Evolutionary conservation across 64 coral and sea anemone genomes (phyloP), one percentile per base, ranked within the genome.

Genomic region (Montipora sp.): DNA sequence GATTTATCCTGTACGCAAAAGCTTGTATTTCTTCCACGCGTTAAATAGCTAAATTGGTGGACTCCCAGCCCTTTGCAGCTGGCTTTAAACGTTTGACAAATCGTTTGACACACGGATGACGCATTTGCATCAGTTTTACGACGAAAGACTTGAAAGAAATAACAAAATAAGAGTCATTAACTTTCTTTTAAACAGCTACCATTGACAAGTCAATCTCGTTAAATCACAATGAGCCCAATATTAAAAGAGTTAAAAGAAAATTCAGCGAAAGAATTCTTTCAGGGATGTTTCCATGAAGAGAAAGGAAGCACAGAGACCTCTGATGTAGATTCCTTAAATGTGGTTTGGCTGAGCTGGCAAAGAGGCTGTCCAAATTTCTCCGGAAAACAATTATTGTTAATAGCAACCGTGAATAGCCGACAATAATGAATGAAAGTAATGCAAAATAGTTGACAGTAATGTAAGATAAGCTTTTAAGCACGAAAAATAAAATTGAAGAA

Each of bases 321-420:
- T 13, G 5, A 73, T 1, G 7, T 4, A 22, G 4, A 73, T 44
- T 75, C 11, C 2, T 44, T 44, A 14, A 7, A 78, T 36, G 5
- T 1, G 5, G 13, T 14, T 50, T 16, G 5, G 44, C 13, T 2
- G 22, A 21, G 13, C 7, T 51, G 63, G 14, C 24, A n/a, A 71
- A 71, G 47, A 72, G 66, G 15, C 10, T 70, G 49, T 71, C 13
- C 16, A 60, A 5, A 5, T 46, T 78, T 72, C 36, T 27, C 8
- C 18, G 18, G 10, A 47, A 70, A 47, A 85, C 65, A 70, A 85
- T 85, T 71, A 65, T 85, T 65, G 82, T 16, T 85, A 85, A 72
- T 70, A 71, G 82, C 82, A 85, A 47, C 18, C 46, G 8, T 0
- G 65, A 22, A 51, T 70, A 85, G 65, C 18, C 47, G 45, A 68